phyloP scores from a whole-genome alignment of 92 coral and sea anemone genomes.

The Hydrozoanthus gracilis region DNA sequence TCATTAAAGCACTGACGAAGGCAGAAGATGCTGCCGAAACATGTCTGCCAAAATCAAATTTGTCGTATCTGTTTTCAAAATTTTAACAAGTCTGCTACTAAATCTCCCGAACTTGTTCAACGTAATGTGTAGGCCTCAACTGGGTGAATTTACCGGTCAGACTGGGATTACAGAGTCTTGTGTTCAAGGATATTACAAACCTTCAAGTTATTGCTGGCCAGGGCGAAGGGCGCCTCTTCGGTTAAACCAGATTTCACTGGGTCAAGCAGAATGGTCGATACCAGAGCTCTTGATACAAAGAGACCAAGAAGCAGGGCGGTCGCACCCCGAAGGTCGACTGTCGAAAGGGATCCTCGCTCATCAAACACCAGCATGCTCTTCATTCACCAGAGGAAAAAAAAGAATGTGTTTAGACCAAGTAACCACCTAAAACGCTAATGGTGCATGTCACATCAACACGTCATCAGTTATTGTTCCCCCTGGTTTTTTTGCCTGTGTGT shows the following conservation, averaged over 20 bases:
- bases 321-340: constrained; percentile 54
- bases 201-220: constrained; percentile 74
- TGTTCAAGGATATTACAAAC: constrained; percentile 32
- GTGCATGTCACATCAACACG: background rate
- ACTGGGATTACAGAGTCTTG: no score
- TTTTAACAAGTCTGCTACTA: no score
- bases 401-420: no score
- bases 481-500: no score
- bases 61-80: no score
- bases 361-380: constrained; percentile 31
- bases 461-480: no score
- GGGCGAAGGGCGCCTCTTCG: constrained; percentile 61
- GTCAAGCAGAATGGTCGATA: constrained; percentile 66
- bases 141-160: no score
- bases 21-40: no score
- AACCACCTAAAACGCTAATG: background rate
- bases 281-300: constrained; percentile 82
- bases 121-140: no score
- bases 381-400: background rate
- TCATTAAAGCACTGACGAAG: no score
- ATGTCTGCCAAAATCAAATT: no score
- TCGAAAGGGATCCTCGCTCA: constrained; percentile 62
- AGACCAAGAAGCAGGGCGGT: constrained; percentile 70
- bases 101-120: no score
- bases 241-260: constrained; percentile 72